Evolutionary conservation across 37 sponge, comb jelly and placozoan genomes (phyloP), one percentile per base, ranked within the genome.

Genomic region (Crambe crambe): DNA sequence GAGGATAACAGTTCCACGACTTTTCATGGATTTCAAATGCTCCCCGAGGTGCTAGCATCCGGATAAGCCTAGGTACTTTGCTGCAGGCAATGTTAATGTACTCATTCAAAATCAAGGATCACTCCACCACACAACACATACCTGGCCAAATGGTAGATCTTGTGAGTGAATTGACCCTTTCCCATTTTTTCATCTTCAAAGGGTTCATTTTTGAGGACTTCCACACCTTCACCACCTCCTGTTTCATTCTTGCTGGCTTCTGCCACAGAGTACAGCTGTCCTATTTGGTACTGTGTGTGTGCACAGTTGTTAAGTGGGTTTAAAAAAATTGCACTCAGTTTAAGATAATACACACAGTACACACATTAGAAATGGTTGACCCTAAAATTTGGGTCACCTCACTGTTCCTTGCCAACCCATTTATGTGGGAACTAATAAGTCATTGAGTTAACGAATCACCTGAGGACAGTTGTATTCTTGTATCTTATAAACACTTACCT

Each of bases 151-250:
- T 98, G 98, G 73, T 93, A 98, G 34, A 98, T 95, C 83, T 98
- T 98, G 83, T 95, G 89, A 1, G 98, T 98, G 80, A 76, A 98
- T 63, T 98, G 98, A 30, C 98, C 98, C 32, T 76, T 85, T 30
- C 86, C 89, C 62, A 80, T 29, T 67, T 85, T 73, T 34, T 90
- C 89, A 26, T 93, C 68, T 15, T 95, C 91, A 44, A 81, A 95
- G 9, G 93, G 94, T 63, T 93, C 94, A 71, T 98, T 98, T 51
- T 63, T 81, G 10, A 98, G 18, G 34, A 98, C 87, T 79, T 98
- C 98, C 47, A 98, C 93, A 0, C 98, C 98, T 37, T 98, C 98
- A 0, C 98, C 98, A 1, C 98, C 98, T 21, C 98, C 98, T 17
- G 98, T 98, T 72, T 98, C 96, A 51, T 95, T 91, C 74, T 95